Evolutionary conservation across 2,888 invertebrate species (phyloP).

Genomic region (Elysia crispata): DNA sequence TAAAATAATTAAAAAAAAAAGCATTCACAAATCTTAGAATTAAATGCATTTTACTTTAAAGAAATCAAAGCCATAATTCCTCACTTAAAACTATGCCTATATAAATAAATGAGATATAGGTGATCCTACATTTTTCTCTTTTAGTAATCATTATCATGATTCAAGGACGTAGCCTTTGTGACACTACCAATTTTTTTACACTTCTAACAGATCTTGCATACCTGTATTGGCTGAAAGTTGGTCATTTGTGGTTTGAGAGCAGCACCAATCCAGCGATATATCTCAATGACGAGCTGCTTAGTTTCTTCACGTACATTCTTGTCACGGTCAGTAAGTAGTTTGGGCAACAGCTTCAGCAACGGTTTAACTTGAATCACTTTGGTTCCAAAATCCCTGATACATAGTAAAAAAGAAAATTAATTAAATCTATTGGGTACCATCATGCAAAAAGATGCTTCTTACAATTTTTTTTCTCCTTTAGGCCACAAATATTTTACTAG

Average conservation of each 20-base stretch:
- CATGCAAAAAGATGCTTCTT: background rate
- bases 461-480: too few relatives aligned
- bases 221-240: slow-evolving; percentile 91
- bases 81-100: too few relatives aligned
- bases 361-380: slow-evolving; percentile 91
- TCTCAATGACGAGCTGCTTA: slow-evolving; percentile 92
- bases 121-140: too few relatives aligned
- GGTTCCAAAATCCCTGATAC: slow-evolving; percentile 88
- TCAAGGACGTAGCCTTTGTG: too few relatives aligned
- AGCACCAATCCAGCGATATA: slow-evolving; percentile 88
- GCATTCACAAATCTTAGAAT: too few relatives aligned
- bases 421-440: background rate
- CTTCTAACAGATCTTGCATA: slow-evolving; percentile 58
- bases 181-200: too few relatives aligned
- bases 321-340: slow-evolving; percentile 92
- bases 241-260: slow-evolving; percentile 91
- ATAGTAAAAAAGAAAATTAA: background rate
- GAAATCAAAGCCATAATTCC: too few relatives aligned
- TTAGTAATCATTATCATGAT: too few relatives aligned
- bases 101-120: too few relatives aligned
- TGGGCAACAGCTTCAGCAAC: slow-evolving; percentile 90
- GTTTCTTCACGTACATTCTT: slow-evolving; percentile 93
- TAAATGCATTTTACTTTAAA: too few relatives aligned
- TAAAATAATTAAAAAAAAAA: too few relatives aligned
- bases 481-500: too few relatives aligned